Base-by-base conservation (phyloP, 2,113 vertebrate genomes). In the Dasypus novemcinctus region DNA sequence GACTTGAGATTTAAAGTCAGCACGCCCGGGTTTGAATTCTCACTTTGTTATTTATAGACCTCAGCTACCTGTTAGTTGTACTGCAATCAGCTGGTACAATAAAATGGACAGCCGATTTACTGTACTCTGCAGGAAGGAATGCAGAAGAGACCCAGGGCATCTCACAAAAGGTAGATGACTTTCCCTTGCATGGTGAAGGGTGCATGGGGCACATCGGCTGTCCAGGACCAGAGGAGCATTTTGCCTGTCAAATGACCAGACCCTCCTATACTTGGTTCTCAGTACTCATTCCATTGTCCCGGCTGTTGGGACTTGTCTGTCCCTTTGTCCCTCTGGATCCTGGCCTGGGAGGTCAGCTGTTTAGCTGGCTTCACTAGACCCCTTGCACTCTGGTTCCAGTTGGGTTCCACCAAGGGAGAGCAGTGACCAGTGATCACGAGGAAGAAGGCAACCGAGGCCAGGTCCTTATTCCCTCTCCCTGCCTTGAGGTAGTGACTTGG, bases 381-480 rank as follows among this genome's bases (percentile, higher is more conserved):
- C 13, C 74, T 74, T 38, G 21, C 5, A 17, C 15, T 69, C 20
- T 15, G 25, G 25, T 29, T 83, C 29, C 29, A 71, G 29, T 1
- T 71, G 14, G 49, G 29, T 21, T n/a, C 15, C 6, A n/a, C 20
- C 20, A 63, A 4, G 11, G 4, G 33, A 36, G 66, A 79, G 36
- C 43, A 46, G 1, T 36, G 27, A 61, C 36, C 29, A 20, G 7
- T n/a, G 23, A 74, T 31, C 20, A 59, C 10, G 27, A 11, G 13
- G 4, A 29, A 29, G 18, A 10, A 3, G 36, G 57, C 27, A 18
- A 23, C 5, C 0, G 29, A 83, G 20, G 25, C 25, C 10, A 36
- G 11, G 4, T 29, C 11, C 2, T 2, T 1, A 27, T 1, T 15
- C 15, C 36, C 4, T 61, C 36, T 36, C 29, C 29, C 25, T n/a